phyloP scores from a whole-genome alignment of 2,113 vertebrate species.

The Tympanuchus pallidicinctus region DNA sequence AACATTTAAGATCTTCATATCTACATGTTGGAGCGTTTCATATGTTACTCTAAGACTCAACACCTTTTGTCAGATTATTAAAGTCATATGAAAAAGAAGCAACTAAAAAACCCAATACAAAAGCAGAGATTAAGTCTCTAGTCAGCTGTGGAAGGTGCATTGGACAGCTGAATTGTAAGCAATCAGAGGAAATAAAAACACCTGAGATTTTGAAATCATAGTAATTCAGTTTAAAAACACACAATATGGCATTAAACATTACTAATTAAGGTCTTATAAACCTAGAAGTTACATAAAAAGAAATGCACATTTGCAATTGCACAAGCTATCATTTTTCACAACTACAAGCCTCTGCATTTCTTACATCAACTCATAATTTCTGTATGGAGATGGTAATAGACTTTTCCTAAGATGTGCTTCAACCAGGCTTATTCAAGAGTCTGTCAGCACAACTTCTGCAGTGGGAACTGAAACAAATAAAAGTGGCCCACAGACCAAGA shows the following conservation, averaged over 20 bases:
- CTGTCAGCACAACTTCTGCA: background rate
- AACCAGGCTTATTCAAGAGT: background rate
- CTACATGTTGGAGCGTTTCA: background rate
- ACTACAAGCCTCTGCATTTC: background rate
- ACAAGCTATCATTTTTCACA: background rate
- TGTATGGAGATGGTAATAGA: background rate
- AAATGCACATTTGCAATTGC: background rate
- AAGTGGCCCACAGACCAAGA: accelerated
- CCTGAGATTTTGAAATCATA: background rate
- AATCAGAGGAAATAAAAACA: background rate
- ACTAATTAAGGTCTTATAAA: background rate
- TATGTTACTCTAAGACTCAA: background rate
- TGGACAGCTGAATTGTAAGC: background rate
- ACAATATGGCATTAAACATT: background rate
- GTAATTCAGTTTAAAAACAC: background rate
- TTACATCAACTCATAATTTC: background rate
- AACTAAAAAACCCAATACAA: background rate
- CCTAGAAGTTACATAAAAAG: background rate
- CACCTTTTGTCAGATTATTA: background rate
- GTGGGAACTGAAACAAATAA: background rate
- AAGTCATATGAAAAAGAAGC: background rate
- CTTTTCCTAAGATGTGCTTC: background rate
- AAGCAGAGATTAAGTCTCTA: background rate
- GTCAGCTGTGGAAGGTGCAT: background rate
- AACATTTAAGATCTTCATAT: background rate